phyloP scores from a whole-genome alignment of 2,113 vertebrate genomes.

The Carassius carassius region DNA sequence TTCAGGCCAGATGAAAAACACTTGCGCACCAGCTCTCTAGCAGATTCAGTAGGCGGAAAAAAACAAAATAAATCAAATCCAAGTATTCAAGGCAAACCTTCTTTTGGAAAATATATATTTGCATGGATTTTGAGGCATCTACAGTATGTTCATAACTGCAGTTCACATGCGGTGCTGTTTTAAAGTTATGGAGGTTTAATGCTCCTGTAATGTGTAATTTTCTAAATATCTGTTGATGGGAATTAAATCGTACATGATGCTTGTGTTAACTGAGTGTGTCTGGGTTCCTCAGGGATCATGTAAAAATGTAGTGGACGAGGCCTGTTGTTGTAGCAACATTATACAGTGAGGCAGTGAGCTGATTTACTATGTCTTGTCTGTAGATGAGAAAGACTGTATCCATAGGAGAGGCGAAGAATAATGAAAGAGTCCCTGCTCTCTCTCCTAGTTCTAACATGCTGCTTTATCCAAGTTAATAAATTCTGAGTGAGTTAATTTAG shows the following conservation, averaged over 20 bases:
- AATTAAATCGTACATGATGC: neutral
- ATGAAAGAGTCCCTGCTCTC: neutral
- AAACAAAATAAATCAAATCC: neutral
- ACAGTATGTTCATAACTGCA: neutral
- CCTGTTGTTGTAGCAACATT: slow-evolving; percentile 6
- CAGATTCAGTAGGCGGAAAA: neutral
- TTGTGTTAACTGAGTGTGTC: neutral
- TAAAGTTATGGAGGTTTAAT: neutral
- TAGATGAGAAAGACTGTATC: slow-evolving; percentile 25
- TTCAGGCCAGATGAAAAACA: slow-evolving; percentile 36
- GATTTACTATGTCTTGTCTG: slow-evolving; percentile 11
- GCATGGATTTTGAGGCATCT: neutral
- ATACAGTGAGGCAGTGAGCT: neutral
- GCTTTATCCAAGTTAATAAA: neutral
- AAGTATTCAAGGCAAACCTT: neutral
- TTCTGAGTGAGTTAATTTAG: neutral
- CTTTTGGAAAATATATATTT: neutral
- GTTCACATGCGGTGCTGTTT: neutral
- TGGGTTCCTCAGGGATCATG: slow-evolving; percentile 18
- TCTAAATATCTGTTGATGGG: neutral
- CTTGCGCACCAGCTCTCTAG: neutral
- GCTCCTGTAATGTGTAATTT: neutral
- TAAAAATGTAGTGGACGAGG: neutral
- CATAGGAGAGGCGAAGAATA: slow-evolving; percentile 9
- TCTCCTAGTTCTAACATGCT: neutral